Percentiles rank a stretch among this genome's conserved stretches.
Evolutionary conservation across 2,888 invertebrate species (phyloP).

Genomic region (Leptinotarsa haldemani): DNA sequence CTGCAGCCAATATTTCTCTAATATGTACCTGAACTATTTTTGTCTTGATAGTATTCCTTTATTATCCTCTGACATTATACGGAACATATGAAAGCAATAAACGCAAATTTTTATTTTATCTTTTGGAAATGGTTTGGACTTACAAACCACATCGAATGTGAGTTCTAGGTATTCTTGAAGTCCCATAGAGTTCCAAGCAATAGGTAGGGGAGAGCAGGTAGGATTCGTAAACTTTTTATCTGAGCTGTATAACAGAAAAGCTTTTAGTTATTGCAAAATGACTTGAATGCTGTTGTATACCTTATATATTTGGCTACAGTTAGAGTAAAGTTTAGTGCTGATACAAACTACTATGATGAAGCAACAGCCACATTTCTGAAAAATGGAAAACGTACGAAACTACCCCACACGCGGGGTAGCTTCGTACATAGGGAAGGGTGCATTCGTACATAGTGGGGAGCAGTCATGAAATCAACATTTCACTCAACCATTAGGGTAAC

Average conservation of each 20-base stretch:
- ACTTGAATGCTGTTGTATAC: too few species aligned
- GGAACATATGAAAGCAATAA: neutral
- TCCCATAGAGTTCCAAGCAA: neutral
- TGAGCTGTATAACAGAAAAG: neutral
- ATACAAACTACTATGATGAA: neutral
- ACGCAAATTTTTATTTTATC: neutral
- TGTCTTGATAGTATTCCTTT: neutral
- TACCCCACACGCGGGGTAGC: constrained; percentile 17
- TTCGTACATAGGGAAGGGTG: constrained; percentile 10
- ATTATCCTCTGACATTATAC: neutral
- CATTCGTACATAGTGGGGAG: neutral
- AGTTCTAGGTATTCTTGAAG: neutral
- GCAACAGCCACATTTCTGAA: constrained; percentile 5
- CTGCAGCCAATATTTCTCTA: neutral
- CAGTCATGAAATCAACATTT: neutral
- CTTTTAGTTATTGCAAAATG: too few species aligned
- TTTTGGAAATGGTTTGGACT: neutral
- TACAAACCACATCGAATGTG: neutral
- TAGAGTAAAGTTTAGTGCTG: too few species aligned
- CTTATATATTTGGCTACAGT: too few species aligned
- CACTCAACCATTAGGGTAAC: neutral
- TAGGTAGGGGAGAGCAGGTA: neutral
- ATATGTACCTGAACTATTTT: neutral
- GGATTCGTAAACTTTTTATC: too few species aligned
- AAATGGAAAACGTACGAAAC: constrained; percentile 24